Base-by-base conservation (phyloP, 1,140 invertebrate species). In the Drosophila quadrilineata region DNA sequence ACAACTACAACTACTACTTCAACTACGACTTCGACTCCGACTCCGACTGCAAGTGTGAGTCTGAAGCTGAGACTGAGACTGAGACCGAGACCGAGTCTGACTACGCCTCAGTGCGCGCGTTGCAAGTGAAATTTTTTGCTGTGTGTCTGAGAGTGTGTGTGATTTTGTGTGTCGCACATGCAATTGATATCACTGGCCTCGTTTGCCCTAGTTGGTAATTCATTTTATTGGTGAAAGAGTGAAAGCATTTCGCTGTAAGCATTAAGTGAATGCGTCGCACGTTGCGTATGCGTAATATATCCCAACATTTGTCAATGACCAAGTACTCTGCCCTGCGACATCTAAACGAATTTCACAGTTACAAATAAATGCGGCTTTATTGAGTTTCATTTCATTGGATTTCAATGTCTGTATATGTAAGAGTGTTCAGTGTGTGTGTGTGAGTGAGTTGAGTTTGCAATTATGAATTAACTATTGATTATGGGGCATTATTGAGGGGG, bases 81-180 rank as follows among this genome's bases (percentile, higher is more conserved):
- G 17, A 21, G 28, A 21, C 10, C 5, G 36, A 36, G 14, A 29
- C 21, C 16, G 9, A 17, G 21, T 24, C 26, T 52, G 46, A 21
- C 10, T 58, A 67, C 67, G 80, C 75, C 75, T 85, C 57, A 66
- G 48, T 75, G 79, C 52, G 52, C 54, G 14, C 12, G 40, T 6
- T 62, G 48, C 66, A 69, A 67, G 66, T 69, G 59, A 64, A 69
- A 69, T 49, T 69, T n/a, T n/a, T 45, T 36, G 8, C 16, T 67
- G 57, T 22, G 41, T n/a, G n/a, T n/a, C n/a, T n/a, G n/a, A n/a
- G 43, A 53, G 71, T 48, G 62, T 38, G 54, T 71, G 67, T 85
- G 74, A 79, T 75, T 85, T 85, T 68, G 71, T 85, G 71, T 85
- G 79, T 85, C 79, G 79, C 79, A 85, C 79, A 85, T 85, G 79